Evolutionary conservation across 2,888 invertebrate genomes (phyloP).

Genomic region (Eupithecia subumbrata): DNA sequence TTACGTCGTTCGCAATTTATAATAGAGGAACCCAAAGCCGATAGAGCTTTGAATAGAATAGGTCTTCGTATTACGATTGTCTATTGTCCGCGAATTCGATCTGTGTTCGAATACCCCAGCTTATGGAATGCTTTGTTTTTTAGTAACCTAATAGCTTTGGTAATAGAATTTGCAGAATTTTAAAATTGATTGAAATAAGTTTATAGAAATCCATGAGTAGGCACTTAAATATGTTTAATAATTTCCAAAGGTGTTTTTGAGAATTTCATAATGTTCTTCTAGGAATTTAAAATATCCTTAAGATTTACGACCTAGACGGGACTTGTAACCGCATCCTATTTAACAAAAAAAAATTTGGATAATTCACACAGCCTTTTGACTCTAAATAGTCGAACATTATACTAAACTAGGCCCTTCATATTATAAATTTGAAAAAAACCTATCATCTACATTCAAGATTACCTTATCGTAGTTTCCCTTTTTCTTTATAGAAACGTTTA

Average conservation of each 20-base stretch:
- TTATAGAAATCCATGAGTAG: background rate
- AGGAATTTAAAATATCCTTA: too few relatives aligned
- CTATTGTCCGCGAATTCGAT: slow-evolving; percentile 57
- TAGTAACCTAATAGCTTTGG: slow-evolving; percentile 34
- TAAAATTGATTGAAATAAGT: background rate
- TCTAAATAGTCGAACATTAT: background rate
- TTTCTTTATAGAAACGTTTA: too few relatives aligned
- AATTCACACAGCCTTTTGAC: background rate
- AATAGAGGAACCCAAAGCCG: slow-evolving; percentile 25
- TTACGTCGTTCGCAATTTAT: background rate
- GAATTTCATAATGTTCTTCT: too few relatives aligned
- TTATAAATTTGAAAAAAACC: too few relatives aligned
- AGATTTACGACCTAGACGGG: too few relatives aligned
- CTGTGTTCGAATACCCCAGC: slow-evolving; percentile 49
- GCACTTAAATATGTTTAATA: background rate
- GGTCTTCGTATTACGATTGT: slow-evolving; percentile 38
- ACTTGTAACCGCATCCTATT: too few relatives aligned
- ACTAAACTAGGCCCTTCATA: background rate
- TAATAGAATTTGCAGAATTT: slow-evolving; percentile 17
- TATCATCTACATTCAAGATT: too few relatives aligned
- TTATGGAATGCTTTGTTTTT: slow-evolving; percentile 41
- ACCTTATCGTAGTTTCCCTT: too few relatives aligned
- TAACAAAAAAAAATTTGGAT: background rate
- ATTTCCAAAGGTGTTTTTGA: background rate
- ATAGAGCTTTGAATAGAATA: slow-evolving; percentile 32